Base-by-base conservation (phyloP, 2,113 vertebrate genomes). In the human region DNA sequence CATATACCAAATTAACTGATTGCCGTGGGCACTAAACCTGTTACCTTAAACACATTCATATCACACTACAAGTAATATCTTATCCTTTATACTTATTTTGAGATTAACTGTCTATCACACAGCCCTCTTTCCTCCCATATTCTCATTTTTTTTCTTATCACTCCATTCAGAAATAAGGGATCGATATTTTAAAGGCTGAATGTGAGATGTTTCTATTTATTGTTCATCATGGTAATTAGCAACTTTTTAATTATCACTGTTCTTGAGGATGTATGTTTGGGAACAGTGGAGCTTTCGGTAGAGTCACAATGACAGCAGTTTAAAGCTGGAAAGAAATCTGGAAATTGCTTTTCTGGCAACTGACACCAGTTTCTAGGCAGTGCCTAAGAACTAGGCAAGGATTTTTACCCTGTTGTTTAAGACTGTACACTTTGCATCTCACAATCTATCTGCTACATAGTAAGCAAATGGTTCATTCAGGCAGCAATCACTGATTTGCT, bases 31-130 rank as follows among this genome's bases (percentile, higher is more conserved):
- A 85, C 55, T 27, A 94, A 91, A 66, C 17, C 38, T 92, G 38
- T 96, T 96, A 83, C 38, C 73, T 87, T 64, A 86, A 94, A 59
- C 40, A 82, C 11, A 79, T 64, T 86, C 80, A 55, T 79, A 64
- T 82, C 30, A 78, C 20, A 55, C 18, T 38, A 32, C 10, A 90
- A 86, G 50, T 45, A 93, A 30, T 61, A 61, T 72, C 9, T 30
- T 73, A 57, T 82, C 70, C 23, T 68, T 81, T 92, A 66, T 72
- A 5, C 3, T 57, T 92, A 27, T 78, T 95, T 92, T 78, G 43
- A 93, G 32, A 97, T 55, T 79, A 83, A n/a, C 38, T 18, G 79
- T 59, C 23, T 18, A 79, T 59, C 23, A 82, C 64, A 64, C 2
- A 35, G 14, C 23, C 13, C 40, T 45, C 75, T 68, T 40, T 48